Evolutionary conservation across 2,113 vertebrate genomes (phyloP).

Genomic region (Oryzias melastigma): DNA sequence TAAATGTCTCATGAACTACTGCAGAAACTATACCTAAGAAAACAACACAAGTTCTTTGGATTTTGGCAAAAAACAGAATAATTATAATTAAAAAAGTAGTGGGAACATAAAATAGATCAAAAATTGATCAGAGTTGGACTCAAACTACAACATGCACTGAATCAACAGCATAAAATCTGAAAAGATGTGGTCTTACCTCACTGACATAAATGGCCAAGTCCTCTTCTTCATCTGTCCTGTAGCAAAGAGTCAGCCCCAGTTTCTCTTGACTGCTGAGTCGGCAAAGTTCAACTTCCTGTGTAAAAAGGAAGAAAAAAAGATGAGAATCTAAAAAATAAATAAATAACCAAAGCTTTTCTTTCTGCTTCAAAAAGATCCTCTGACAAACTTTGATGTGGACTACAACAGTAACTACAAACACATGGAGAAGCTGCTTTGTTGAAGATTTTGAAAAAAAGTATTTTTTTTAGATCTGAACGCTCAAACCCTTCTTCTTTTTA

Average conservation of each 20-base stretch:
- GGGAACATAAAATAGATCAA: too few species aligned
- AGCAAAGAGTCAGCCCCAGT: constrained; percentile 94
- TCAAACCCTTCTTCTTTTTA: constrained; percentile 36
- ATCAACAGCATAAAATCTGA: not conserved
- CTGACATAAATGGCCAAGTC: constrained; percentile 93
- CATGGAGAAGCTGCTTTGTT: constrained; percentile 2
- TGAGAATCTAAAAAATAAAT: not conserved
- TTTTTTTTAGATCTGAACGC: constrained; percentile 9
- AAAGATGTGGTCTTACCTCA: constrained; percentile 79
- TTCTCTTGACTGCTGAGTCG: constrained; percentile 92
- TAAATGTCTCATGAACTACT: too few species aligned
- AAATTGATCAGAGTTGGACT: too few species aligned
- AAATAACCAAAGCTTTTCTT: not conserved
- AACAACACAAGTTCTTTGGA: too few species aligned
- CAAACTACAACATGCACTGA: too few species aligned
- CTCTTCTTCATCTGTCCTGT: constrained; percentile 95
- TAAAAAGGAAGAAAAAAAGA: not conserved
- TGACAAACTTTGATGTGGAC: not conserved
- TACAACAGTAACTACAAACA: constrained; percentile 11
- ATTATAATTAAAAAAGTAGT: too few species aligned
- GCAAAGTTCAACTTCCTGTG: constrained; percentile 91
- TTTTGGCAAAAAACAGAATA: too few species aligned
- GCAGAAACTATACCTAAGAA: too few species aligned
- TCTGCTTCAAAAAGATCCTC: not conserved
- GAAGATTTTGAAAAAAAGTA: constrained; percentile 19